phyloP scores from a whole-genome alignment of 2,797 vertebrate genomes.

The Furcifer pardalis region DNA sequence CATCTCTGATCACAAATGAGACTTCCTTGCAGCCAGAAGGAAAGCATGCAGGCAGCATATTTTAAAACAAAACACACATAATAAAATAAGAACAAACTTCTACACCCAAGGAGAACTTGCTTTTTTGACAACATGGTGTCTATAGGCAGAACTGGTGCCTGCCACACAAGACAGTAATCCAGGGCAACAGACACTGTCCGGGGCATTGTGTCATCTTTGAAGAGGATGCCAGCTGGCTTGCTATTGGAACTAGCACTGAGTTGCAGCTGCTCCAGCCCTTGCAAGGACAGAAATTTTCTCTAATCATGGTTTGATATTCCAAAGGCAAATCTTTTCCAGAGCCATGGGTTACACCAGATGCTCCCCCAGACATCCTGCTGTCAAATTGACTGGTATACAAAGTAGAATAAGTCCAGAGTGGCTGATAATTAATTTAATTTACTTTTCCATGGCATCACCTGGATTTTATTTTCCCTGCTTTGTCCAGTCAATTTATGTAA shows the following conservation, averaged over 20 bases:
- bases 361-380: not conserved
- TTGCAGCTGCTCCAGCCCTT: not conserved
- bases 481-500: not conserved
- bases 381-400: not conserved
- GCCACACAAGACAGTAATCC: conserved; percentile 7
- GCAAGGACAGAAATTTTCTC: not conserved
- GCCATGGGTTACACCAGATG: not conserved
- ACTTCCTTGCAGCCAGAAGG: too few species aligned
- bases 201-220: not conserved
- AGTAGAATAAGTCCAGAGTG: too few species aligned
- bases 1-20: too few species aligned
- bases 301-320: not conserved
- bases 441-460: not conserved
- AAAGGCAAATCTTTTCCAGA: not conserved
- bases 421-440: not conserved
- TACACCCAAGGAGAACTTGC: not conserved
- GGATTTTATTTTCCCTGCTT: not conserved
- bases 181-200: conserved; percentile 8
- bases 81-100: not conserved
- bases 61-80: not conserved
- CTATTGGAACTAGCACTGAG: not conserved
- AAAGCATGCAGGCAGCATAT: not conserved
- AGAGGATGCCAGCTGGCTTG: conserved; percentile 17
- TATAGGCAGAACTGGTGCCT: not conserved
- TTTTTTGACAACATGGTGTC: not conserved